These are phyloP conservation scores for Sicus ferrugineus DNA, from an alignment of 2,888 invertebrate genomes.

Conservation along the genomic window DNA sequence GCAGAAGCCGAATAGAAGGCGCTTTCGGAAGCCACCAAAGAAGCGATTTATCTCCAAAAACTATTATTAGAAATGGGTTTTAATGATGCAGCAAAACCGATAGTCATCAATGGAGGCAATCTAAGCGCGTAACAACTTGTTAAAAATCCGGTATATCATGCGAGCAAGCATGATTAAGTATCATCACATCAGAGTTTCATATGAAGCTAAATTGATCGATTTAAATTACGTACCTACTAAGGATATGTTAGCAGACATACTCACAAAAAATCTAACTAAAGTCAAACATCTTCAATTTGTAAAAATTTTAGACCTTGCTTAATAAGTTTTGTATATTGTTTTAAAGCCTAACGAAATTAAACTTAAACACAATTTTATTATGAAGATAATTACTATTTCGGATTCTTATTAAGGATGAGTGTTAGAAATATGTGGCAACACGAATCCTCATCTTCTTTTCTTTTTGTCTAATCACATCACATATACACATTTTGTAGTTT, in stretches of 20 bases:
- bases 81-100: neutral
- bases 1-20: neutral
- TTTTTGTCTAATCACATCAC: neutral
- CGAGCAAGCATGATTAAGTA: neutral
- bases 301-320: neutral
- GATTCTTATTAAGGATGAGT: too few species aligned
- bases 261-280: neutral
- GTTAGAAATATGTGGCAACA: neutral
- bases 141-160: neutral
- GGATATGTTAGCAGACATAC: neutral
- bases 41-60: neutral
- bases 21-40: neutral
- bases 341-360: neutral
- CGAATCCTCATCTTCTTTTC: neutral
- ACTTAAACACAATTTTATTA: neutral
- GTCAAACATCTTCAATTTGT: neutral
- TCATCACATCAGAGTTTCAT: neutral
- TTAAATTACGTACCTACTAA: neutral
- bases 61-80: neutral
- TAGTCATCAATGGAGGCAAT: neutral
- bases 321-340: neutral
- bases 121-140: constrained; percentile 2
- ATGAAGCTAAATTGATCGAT: neutral
- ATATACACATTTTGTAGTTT: neutral
- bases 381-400: too few species aligned